phyloP scores from a whole-genome alignment of 2,113 vertebrate genomes.

The Macroglossus sobrinus region DNA sequence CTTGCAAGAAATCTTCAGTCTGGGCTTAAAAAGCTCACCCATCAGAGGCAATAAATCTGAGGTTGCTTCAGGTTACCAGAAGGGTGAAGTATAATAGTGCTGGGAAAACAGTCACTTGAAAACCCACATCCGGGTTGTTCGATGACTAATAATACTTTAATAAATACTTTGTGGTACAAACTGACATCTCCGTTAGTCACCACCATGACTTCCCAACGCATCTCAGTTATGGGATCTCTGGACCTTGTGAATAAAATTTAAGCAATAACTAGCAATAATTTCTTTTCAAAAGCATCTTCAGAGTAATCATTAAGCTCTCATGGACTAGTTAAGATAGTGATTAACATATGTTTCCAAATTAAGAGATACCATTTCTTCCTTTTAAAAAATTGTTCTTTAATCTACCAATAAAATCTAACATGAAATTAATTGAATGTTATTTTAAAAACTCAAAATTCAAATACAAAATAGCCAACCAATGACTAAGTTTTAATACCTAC shows the following conservation, averaged over 20 bases:
- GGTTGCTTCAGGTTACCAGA: background rate
- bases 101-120: background rate
- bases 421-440: background rate
- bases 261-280: background rate
- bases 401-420: background rate
- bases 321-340: background rate
- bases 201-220: background rate
- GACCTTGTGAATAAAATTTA: background rate
- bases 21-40: background rate
- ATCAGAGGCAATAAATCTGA: background rate
- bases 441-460: conserved; percentile 18
- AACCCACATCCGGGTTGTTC: background rate
- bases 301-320: background rate
- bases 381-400: background rate
- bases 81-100: background rate
- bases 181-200: background rate
- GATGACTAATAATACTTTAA: background rate
- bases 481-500: background rate
- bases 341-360: background rate
- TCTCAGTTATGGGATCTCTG: background rate
- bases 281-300: background rate
- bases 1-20: background rate
- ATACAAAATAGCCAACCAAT: background rate
- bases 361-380: background rate
- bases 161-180: background rate